phyloP scores from a whole-genome alignment of 2,797 vertebrate species.

The Myripristis jacobus region DNA sequence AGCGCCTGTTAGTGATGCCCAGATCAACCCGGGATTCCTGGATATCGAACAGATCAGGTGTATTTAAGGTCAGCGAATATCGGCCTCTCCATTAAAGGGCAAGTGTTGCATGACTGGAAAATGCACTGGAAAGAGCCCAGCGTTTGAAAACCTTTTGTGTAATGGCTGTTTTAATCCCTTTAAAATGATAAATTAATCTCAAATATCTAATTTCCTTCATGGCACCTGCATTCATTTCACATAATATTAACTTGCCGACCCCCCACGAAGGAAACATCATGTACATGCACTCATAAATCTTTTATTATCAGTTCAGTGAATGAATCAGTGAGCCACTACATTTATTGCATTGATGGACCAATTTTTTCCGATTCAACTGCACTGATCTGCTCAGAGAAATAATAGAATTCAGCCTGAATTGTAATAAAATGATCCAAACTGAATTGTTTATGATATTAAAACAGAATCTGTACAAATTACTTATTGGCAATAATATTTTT shows the following conservation, averaged over 20 bases:
- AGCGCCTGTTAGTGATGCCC: neutral
- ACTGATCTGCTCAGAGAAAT: too few species aligned
- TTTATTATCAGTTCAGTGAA: too few species aligned
- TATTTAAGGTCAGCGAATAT: constrained; percentile 29
- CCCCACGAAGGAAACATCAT: neutral
- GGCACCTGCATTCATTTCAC: neutral
- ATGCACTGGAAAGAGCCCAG: neutral
- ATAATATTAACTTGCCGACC: neutral
- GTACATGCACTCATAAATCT: too few species aligned
- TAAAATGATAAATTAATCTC: neutral
- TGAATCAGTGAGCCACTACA: too few species aligned
- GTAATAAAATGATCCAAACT: too few species aligned
- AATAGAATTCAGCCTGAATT: too few species aligned
- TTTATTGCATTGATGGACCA: too few species aligned
- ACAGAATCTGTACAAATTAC: too few species aligned
- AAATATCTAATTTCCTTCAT: neutral
- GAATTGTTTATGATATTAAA: too few species aligned
- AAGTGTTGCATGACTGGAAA: neutral
- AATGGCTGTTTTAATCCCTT: constrained; percentile 3
- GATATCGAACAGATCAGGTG: constrained; percentile 32
- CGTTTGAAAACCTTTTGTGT: neutral
- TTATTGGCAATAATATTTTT: too few species aligned
- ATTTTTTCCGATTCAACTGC: too few species aligned
- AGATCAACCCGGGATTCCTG: neutral
- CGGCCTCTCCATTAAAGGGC: constrained; percentile 13